Evolutionary conservation across 2,113 vertebrate species (phyloP), one percentile per base, ranked within the genome.

Genomic region (Lethenteron reissneri): DNA sequence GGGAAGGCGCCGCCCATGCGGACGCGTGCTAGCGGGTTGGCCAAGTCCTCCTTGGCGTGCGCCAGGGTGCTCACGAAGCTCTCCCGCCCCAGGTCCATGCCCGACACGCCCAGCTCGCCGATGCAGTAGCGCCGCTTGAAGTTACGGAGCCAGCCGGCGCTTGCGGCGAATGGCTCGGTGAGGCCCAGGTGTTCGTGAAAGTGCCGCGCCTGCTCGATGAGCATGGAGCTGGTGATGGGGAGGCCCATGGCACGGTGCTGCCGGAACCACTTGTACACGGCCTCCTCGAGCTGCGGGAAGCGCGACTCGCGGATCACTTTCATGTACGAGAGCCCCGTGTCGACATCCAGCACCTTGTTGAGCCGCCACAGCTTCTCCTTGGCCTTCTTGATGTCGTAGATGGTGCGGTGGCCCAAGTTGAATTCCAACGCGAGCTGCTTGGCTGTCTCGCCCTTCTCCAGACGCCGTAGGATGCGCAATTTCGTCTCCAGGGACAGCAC

Each of bases 131-230:
- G 64, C 64, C 64, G n/a, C 25, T 69, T 69, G 25, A 69, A 69
- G 64, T 69, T n/a, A 25, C 64, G 64, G 25, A 69, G 64, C 64
- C 64, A 69, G 11, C 64, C 64, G 25, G 64, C n/a, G 64, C 64
- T 69, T n/a, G 64, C 64, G n/a, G 25, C n/a, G 25, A 69, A 69
- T 10, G 64, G 64, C 64, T 69, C n/a, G n/a, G n/a, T 25, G n/a
- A 69, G n/a, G 9, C 64, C 64, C 64, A 69, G 25, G n/a, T 69
- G n/a, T 69, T 69, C 25, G 64, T 69, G 64, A 11, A 69, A 8
- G n/a, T 69, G 64, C 9, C 64, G 64, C 25, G 64, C 64, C 25
- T 69, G n/a, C 64, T 69, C 64, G n/a, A 69, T 69, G 64, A 69
- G n/a, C 64, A 69, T 69, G 64, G 25, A 69, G 64, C 64, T 25